These are phyloP conservation scores for Carcharodon carcharias DNA, from an alignment of 2,797 vertebrate genomes.

Conservation along the genomic window DNA sequence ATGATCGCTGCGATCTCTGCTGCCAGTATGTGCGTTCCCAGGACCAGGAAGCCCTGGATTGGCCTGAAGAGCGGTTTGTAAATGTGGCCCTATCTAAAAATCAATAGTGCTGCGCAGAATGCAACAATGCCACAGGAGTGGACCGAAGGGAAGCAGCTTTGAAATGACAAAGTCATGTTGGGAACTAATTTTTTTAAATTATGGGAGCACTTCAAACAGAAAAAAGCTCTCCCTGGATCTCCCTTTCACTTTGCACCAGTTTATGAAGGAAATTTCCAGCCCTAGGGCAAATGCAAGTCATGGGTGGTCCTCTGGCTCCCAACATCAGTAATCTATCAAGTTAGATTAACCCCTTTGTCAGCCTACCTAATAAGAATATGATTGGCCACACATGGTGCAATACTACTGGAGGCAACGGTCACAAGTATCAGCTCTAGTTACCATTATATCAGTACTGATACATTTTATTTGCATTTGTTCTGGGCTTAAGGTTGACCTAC, in stretches of 20 bases:
- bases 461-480: neutral
- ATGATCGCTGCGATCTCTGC: neutral
- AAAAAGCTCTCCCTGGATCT: neutral
- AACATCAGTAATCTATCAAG: constrained; percentile 10
- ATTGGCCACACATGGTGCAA: neutral
- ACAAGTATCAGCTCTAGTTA: constrained; percentile 1
- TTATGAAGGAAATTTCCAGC: neutral
- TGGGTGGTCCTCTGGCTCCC: constrained; percentile 4
- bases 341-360: constrained; percentile 28
- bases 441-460: neutral
- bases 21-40: neutral
- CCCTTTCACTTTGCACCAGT: neutral
- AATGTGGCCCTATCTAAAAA: neutral
- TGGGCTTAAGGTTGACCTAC: neutral
- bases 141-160: neutral
- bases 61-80: neutral
- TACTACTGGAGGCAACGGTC: neutral
- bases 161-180: neutral
- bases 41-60: neutral
- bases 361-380: neutral
- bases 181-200: neutral
- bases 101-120: neutral
- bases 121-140: neutral
- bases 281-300: neutral
- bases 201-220: neutral